Conservation (phyloP, 2,888 invertebrate species). For the Callyntrura sp. region DNA sequence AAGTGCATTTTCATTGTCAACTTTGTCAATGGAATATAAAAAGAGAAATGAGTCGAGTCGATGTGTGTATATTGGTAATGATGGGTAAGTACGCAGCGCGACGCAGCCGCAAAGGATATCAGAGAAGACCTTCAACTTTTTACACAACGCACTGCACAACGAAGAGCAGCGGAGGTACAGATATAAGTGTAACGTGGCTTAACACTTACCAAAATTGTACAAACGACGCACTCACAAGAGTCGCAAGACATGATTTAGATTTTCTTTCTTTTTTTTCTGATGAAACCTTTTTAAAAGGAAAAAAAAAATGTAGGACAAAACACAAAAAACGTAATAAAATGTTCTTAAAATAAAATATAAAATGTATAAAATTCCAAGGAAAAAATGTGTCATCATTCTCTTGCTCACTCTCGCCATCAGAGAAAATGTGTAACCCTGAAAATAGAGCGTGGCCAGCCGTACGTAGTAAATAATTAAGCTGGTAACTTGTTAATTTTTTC, state of each 20-base stretch:
- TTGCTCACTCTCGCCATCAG: too few relatives aligned
- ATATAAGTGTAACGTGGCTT: neutral
- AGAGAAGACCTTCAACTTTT: constrained; percentile 56
- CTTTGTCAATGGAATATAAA: neutral
- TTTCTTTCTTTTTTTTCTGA: constrained; percentile 1
- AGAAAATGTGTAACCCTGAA: neutral
- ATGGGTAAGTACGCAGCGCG: neutral
- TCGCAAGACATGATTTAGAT: neutral
- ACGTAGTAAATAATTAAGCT: too few relatives aligned
- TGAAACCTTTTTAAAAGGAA: constrained; percentile 12
- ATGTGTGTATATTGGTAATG: neutral
- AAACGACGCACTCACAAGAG: neutral
- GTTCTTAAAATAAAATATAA: constrained; percentile 40
- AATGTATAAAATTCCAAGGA: constrained; percentile 6
- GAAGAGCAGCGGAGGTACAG: neutral
- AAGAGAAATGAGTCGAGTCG: neutral
- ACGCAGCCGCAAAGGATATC: neutral
- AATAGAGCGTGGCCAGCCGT: neutral
- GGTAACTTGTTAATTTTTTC: neutral
- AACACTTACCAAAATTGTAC: neutral
- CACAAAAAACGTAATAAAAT: neutral
- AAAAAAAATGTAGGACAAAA: constrained; percentile 37
- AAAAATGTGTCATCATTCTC: constrained; percentile 34
- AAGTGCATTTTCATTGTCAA: constrained; percentile 63
- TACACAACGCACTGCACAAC: neutral